Evolutionary conservation across 2,113 vertebrate species (phyloP), one percentile per base, ranked within the genome.

Genomic region (Eolophus roseicapilla): DNA sequence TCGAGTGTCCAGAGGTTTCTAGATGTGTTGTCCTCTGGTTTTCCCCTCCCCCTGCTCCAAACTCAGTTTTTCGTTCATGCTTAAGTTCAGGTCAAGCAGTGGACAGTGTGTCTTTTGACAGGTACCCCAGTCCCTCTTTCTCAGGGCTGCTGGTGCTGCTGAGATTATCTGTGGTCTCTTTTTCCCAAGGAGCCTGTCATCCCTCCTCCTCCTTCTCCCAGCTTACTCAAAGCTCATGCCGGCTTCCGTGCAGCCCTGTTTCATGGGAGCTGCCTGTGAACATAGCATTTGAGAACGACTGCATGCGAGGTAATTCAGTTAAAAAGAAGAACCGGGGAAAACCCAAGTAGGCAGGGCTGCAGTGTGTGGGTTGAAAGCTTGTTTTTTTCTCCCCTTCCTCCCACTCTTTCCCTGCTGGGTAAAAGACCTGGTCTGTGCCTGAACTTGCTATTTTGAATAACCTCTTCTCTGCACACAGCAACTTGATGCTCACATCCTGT

Each of bases 401-500:
- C 90, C 50, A 83, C 90, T 88, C 71, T 88, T 95, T 83, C 82
- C 82, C 85, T 88, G 74, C 49, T 0, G 2, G 47, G 71, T 94
- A 78, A 75, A 74, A 88, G 79, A 67, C 35, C 13, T 1, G 0
- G 15, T 67, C 79, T 88, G 35, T 83, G 94, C 50, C 74, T 94
- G 92, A 90, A 47, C 90, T 92, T 78, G 86, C 43, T 94, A 4
- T 93, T 93, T 69, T 88, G 90, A 92, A 86, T 84, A 94, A 92
- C 86, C 82, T 82, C 71, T 59, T 86, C n/a, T 70, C 70, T 81
- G 75, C 55, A 39, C 82, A 16, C 35, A 43, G 63, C 3, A n/a
- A 24, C 75, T 74, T 74, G 93, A 83, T 94, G 82, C 90, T 96
- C 86, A 86, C 90, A 88, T 96, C 94, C 95, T 94, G 90, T 96